phyloP scores from a whole-genome alignment of 2,113 vertebrate species.

The Gracilinanus agilis region DNA sequence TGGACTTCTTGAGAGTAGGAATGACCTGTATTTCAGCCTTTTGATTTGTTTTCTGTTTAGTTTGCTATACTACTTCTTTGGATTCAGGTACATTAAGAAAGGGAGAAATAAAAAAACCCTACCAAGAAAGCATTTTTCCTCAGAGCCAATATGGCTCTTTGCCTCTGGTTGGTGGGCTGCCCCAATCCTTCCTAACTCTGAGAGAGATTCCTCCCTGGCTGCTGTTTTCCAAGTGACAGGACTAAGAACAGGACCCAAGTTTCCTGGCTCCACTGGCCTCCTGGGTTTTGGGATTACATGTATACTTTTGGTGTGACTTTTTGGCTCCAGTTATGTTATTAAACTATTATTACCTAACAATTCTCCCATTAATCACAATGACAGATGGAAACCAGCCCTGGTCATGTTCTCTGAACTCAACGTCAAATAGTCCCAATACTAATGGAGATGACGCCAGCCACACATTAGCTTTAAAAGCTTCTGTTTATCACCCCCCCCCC shows the following conservation, averaged over 20 bases:
- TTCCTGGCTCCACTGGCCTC: slow-evolving; percentile 19
- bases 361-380: slow-evolving; percentile 80
- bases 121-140: neutral
- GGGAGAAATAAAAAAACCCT: neutral
- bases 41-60: slow-evolving; percentile 14
- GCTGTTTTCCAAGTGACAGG: slow-evolving; percentile 15
- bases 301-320: slow-evolving; percentile 58
- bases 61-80: neutral
- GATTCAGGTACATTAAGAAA: neutral
- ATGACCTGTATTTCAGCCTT: neutral
- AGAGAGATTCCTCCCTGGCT: slow-evolving; percentile 8
- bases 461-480: slow-evolving; percentile 81
- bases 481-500: slow-evolving; percentile 66
- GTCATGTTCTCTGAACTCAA: slow-evolving; percentile 77
- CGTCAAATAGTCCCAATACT: slow-evolving; percentile 73
- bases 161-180: neutral
- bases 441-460: slow-evolving; percentile 82
- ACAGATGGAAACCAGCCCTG: slow-evolving; percentile 78
- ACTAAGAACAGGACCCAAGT: slow-evolving; percentile 42
- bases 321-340: slow-evolving; percentile 60
- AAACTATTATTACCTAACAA: slow-evolving; percentile 80
- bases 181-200: neutral
- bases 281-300: slow-evolving; percentile 62
- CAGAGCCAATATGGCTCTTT: neutral
- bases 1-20: neutral